Conservation (phyloP, 2,888 invertebrate genomes). For the Pegoplata infirma region DNA sequence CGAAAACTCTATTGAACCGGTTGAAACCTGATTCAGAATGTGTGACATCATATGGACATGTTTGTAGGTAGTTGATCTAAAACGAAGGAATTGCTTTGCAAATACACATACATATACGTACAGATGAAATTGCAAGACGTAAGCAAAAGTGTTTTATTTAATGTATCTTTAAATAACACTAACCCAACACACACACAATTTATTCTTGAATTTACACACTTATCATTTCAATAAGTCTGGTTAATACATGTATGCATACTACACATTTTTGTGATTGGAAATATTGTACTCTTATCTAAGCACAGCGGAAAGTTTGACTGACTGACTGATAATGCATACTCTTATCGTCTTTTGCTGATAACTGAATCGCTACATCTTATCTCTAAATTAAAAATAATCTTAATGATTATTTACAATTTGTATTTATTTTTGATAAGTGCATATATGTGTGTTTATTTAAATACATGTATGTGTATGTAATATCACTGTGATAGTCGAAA, state of each 20-base stretch:
- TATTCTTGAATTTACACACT: constrained; percentile 11
- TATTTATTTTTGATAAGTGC: constrained; percentile 32
- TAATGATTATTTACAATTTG: constrained; percentile 41
- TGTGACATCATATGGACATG: constrained; percentile 44
- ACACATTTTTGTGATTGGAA: not conserved
- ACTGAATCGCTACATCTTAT: constrained; percentile 35
- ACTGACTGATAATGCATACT: constrained; percentile 56
- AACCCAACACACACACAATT: too few relatives aligned
- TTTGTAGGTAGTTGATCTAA: constrained; percentile 27
- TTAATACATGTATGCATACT: not conserved
- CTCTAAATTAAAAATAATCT: constrained; percentile 33
- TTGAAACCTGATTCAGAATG: constrained; percentile 31
- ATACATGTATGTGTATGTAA: too few relatives aligned
- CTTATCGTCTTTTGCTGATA: constrained; percentile 47
- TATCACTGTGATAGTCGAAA: too few relatives aligned
- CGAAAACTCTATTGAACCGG: constrained; percentile 29
- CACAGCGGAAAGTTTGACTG: constrained; percentile 58
- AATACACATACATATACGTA: not conserved
- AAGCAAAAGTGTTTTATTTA: too few relatives aligned
- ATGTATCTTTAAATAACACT: too few relatives aligned
- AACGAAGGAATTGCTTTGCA: not conserved
- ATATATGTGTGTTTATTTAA: too few relatives aligned
- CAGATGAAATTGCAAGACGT: too few relatives aligned
- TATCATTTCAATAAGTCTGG: not conserved
- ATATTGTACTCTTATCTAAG: constrained; percentile 42